Percentiles rank a stretch among this genome's conserved stretches.
Evolutionary conservation across 37 sponge, comb jelly and placozoan species (phyloP).

Genomic region (Theonella swinhoei): DNA sequence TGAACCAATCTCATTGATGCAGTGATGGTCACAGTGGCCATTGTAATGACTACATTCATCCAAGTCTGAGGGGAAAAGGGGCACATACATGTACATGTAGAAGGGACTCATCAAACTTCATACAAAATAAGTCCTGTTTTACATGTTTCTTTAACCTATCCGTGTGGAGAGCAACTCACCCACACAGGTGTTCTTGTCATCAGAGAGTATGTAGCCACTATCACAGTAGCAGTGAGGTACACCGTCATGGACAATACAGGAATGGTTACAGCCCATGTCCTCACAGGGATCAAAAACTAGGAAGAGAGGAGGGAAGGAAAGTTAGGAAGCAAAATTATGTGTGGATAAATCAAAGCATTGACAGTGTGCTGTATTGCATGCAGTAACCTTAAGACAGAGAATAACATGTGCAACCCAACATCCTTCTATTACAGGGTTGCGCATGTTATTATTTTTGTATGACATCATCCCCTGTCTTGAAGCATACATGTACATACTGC

Average conservation of each 20-base stretch:
- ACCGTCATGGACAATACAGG: background rate
- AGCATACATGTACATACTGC: no score
- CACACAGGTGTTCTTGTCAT: background rate
- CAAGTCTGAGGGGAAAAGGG: background rate
- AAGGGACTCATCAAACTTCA: no score
- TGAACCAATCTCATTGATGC: background rate
- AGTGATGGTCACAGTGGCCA: background rate
- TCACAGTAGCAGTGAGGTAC: background rate
- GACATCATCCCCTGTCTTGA: no score
- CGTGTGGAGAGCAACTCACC: background rate
- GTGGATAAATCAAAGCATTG: no score
- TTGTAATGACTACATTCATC: background rate
- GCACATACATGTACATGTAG: no score
- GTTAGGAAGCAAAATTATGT: background rate
- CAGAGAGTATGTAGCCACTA: background rate
- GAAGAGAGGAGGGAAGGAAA: background rate
- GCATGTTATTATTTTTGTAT: no score
- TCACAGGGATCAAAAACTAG: background rate
- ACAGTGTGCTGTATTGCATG: no score
- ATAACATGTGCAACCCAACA: no score
- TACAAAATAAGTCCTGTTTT: no score
- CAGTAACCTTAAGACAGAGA: no score
- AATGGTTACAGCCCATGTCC: background rate
- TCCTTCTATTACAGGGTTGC: no score
- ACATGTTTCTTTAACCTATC: no score